Percentiles rank a stretch among this genome's conserved stretches.
These are phyloP conservation scores for Hyles lineata DNA, from an alignment of 2,888 invertebrate species.

Conservation along the genomic window DNA sequence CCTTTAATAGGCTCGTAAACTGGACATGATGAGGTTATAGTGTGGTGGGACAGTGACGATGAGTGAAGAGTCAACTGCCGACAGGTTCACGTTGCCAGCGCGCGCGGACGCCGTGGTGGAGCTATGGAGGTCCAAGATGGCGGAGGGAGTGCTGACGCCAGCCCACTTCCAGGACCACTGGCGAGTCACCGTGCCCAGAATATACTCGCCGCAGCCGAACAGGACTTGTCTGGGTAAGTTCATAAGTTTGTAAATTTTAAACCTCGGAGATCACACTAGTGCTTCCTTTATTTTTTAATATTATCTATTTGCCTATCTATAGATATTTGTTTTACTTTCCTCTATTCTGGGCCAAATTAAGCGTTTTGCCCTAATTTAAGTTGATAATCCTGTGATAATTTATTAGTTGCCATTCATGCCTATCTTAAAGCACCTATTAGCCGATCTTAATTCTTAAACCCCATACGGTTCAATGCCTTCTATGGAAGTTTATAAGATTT, in stretches of 20 bases:
- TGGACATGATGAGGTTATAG: neutral
- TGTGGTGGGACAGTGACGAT: conserved; percentile 38
- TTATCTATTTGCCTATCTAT: too few species aligned
- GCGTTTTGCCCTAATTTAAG: too few species aligned
- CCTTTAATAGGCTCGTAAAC: neutral
- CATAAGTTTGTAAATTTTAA: neutral
- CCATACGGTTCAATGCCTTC: too few species aligned
- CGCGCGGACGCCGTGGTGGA: conserved; percentile 75
- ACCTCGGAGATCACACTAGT: too few species aligned
- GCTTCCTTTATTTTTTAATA: too few species aligned
- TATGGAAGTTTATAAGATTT: too few species aligned
- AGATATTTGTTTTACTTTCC: too few species aligned
- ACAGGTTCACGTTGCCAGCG: conserved; percentile 73
- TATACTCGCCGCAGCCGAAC: conserved; percentile 89
- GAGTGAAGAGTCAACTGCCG: conserved; percentile 46
- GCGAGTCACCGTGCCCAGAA: conserved; percentile 89
- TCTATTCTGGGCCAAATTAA: too few species aligned
- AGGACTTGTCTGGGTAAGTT: conserved; percentile 86
- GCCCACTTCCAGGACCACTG: conserved; percentile 89
- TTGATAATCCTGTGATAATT: too few species aligned
- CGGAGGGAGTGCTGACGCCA: conserved; percentile 84
- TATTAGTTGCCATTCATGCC: too few species aligned
- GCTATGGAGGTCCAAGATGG: conserved; percentile 86
- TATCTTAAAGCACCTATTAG: too few species aligned
- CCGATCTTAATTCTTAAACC: too few species aligned